phyloP scores from a whole-genome alignment of 53 echinoderm and acorn worm species.

The Arbacia lixula region DNA sequence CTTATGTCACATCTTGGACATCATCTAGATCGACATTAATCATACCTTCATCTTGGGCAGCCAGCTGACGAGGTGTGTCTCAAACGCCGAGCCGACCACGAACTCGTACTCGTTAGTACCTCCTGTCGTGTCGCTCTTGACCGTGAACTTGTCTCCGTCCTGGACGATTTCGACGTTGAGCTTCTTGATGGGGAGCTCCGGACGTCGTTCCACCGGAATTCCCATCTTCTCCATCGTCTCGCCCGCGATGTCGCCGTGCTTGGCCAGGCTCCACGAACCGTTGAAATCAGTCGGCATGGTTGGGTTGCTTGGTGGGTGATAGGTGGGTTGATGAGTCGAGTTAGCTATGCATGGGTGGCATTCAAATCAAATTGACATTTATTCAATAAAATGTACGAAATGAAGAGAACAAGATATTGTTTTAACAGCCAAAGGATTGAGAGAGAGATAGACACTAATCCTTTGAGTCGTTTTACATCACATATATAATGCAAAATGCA shows the following conservation, averaged over 20 bases:
- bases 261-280: constrained; percentile 58
- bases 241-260: constrained; percentile 33
- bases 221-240: constrained; percentile 38
- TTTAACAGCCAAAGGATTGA: too few relatives aligned
- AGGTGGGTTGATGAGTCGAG: too few relatives aligned
- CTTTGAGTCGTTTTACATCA: too few relatives aligned
- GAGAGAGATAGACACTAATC: too few relatives aligned
- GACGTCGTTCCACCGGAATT: constrained; percentile 35
- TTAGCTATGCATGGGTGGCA: too few relatives aligned
- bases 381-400: too few relatives aligned
- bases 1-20: too few relatives aligned
- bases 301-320: too few relatives aligned
- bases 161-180: constrained; percentile 60
- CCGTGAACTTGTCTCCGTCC: constrained; percentile 67
- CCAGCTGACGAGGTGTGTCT: constrained; percentile 18
- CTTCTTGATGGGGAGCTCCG: constrained; percentile 19
- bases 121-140: constrained; percentile 44
- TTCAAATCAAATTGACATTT: too few relatives aligned
- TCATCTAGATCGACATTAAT: too few relatives aligned
- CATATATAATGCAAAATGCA: too few relatives aligned
- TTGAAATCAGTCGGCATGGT: constrained; percentile 30
- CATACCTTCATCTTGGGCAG: constrained; percentile 11
- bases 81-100: constrained; percentile 45
- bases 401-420: too few relatives aligned
- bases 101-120: constrained; percentile 32